Percentiles rank a stretch among this genome's conserved stretches.
phyloP scores from a whole-genome alignment of 92 coral and sea anemone species.

The Scolanthus callimorphus region DNA sequence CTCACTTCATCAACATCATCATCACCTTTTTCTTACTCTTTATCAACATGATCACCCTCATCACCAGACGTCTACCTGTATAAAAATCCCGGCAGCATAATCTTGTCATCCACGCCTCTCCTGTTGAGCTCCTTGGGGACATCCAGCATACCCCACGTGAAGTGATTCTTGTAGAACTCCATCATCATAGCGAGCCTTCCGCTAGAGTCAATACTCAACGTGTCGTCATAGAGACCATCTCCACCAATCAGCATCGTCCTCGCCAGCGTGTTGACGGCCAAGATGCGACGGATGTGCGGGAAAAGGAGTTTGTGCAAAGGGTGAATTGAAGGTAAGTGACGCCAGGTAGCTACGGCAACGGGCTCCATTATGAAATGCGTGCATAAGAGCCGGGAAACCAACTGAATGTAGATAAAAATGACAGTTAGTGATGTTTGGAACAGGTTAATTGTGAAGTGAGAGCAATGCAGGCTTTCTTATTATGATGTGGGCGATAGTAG shows the following conservation, averaged over 20 bases:
- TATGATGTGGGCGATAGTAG: too few species aligned
- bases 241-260: slow-evolving; percentile 62
- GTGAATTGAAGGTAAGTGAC: slow-evolving; percentile 79
- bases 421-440: too few species aligned
- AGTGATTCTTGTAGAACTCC: slow-evolving; percentile 62
- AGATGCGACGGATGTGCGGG: slow-evolving; percentile 76
- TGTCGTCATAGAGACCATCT: slow-evolving; percentile 65
- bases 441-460: too few species aligned
- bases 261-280: slow-evolving; percentile 88
- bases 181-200: slow-evolving; percentile 74
- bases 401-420: slow-evolving; percentile 29
- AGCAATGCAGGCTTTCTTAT: too few species aligned
- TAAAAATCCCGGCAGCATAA: slow-evolving; percentile 55
- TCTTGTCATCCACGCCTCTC: slow-evolving; percentile 56
- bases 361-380: slow-evolving; percentile 86
- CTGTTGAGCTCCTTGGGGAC: slow-evolving; percentile 49
- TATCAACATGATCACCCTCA: too few species aligned
- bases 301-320: slow-evolving; percentile 83
- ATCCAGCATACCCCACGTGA: slow-evolving; percentile 65
- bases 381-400: slow-evolving; percentile 54
- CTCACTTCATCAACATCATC: too few species aligned
- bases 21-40: too few species aligned
- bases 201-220: slow-evolving; percentile 67
- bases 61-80: too few species aligned
- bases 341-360: slow-evolving; percentile 88